Percentiles rank a stretch among this genome's conserved stretches.
Conservation (phyloP, 1,140 invertebrate genomes). For the Piezodorus guildinii region DNA sequence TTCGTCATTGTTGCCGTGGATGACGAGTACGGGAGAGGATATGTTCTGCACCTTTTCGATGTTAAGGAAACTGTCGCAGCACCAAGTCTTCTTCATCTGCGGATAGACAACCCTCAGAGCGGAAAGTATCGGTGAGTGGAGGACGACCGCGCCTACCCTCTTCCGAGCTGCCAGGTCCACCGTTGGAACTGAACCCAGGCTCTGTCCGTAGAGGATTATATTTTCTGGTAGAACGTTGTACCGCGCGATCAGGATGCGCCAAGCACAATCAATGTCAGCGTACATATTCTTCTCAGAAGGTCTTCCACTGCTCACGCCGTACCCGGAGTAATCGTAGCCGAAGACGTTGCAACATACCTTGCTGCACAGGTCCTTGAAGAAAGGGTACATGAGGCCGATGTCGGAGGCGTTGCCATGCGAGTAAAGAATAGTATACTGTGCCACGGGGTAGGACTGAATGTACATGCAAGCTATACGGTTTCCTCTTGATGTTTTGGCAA, state of each 20-base stretch:
- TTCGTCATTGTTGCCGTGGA: slow-evolving; percentile 68
- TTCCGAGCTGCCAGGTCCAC: slow-evolving; percentile 89
- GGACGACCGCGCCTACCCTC: slow-evolving; percentile 94
- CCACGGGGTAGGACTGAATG: slow-evolving; percentile 80
- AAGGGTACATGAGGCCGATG: slow-evolving; percentile 96
- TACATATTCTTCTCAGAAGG: slow-evolving; percentile 98
- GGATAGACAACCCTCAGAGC: slow-evolving; percentile 97
- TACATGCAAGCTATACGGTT: slow-evolving; percentile 96
- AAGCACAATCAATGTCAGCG: slow-evolving; percentile 96
- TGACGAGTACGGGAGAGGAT: slow-evolving; percentile 56
- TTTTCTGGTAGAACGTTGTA: slow-evolving; percentile 95
- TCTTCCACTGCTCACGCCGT: slow-evolving; percentile 85
- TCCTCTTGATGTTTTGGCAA: slow-evolving; percentile 74
- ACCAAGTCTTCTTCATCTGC: slow-evolving; percentile 98
- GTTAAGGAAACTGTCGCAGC: slow-evolving; percentile 98
- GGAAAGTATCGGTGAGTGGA: slow-evolving; percentile 96
- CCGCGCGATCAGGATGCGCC: slow-evolving; percentile 79
- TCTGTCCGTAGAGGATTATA: slow-evolving; percentile 97
- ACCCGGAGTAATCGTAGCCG: slow-evolving; percentile 98
- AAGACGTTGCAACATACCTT: slow-evolving; percentile 98
- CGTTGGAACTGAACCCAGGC: slow-evolving; percentile 92
- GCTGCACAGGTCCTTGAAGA: slow-evolving; percentile 91
- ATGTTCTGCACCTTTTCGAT: slow-evolving; percentile 56
- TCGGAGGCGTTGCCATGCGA: slow-evolving; percentile 97
- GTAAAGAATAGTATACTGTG: slow-evolving; percentile 92